These are phyloP conservation scores for Chionis minor DNA, from an alignment of 2,113 vertebrate species.

Conservation along the genomic window DNA sequence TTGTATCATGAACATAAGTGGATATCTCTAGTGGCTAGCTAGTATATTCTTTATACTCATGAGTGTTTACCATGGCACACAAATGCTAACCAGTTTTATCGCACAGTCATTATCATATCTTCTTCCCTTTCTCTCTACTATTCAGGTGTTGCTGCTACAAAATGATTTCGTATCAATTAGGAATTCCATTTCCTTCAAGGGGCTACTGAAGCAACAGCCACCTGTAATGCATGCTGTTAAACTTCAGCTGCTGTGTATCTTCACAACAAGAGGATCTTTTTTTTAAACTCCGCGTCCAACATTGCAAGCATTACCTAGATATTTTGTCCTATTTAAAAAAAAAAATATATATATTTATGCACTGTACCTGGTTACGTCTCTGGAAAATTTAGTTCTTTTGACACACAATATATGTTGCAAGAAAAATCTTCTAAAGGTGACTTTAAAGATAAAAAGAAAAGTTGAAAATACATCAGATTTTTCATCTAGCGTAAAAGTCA, in stretches of 20 bases:
- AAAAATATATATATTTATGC: neutral
- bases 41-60: slow-evolving; percentile 68
- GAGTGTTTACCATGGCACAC: slow-evolving; percentile 64
- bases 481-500: neutral
- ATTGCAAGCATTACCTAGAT: neutral
- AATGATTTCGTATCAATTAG: slow-evolving; percentile 55
- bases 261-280: neutral
- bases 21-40: slow-evolving; percentile 69
- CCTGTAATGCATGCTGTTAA: slow-evolving; percentile 44
- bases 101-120: slow-evolving; percentile 61
- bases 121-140: slow-evolving; percentile 40
- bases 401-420: neutral
- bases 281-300: neutral
- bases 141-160: slow-evolving; percentile 54
- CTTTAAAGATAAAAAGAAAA: neutral
- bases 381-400: neutral
- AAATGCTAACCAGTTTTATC: slow-evolving; percentile 70
- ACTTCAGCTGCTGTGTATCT: neutral
- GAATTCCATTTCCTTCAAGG: slow-evolving; percentile 59
- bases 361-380: neutral
- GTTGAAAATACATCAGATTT: neutral
- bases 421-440: neutral
- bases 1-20: slow-evolving; percentile 71
- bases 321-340: neutral
- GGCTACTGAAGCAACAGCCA: slow-evolving; percentile 34